Base-by-base conservation (phyloP, 2,888 invertebrate genomes). In the Drosophila anomalipes region DNA sequence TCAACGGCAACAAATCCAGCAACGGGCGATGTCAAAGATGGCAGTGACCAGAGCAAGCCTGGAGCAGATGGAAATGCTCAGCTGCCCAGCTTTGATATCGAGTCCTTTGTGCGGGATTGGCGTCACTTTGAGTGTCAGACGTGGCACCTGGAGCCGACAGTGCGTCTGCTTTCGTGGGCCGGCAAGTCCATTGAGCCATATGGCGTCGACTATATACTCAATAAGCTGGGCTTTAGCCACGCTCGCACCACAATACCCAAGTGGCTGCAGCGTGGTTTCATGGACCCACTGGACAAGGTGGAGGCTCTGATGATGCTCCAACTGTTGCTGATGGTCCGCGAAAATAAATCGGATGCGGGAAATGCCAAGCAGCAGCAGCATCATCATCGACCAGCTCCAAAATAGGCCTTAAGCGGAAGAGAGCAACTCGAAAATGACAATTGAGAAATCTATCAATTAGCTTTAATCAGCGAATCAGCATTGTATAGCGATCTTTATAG, bases 191-290 rank as follows among this genome's bases (percentile, higher is more conserved):
- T 99, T 90, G 99, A 99, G 93, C 99, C 99, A 1, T 99, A 99
- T 92, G 99, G 99, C 61, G 98, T 99, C 74, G 99, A 99, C 94
- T 99, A 98, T 94, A 99, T 99, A 91, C 95, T 99, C 60, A 98
- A 99, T 94, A 99, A 99, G 94, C 95, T 99, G 51, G 99, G 99
- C 54, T 99, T 99, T 94, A 96, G 97, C 71, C 99, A 99, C 94
- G 99, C 99, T 16, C 95, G 99, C 80, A 98, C 98, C 81, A 99
- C 99, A 67, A 99, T 99, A 92, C 99, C 99, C 69, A 99, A 99
- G 94, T 99, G 99, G 98, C 96, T 99, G 94, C 99, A 99, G 94
- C 95, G 99, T 65, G 99, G 99, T 19, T 97, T 99, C 88, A 97
- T 99, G 96, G 99, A 99, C 94, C 99, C 99, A 0, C 94, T 99